Evolutionary conservation across 1,140 invertebrate species (phyloP).

Genomic region (Spodoptera frugiperda): DNA sequence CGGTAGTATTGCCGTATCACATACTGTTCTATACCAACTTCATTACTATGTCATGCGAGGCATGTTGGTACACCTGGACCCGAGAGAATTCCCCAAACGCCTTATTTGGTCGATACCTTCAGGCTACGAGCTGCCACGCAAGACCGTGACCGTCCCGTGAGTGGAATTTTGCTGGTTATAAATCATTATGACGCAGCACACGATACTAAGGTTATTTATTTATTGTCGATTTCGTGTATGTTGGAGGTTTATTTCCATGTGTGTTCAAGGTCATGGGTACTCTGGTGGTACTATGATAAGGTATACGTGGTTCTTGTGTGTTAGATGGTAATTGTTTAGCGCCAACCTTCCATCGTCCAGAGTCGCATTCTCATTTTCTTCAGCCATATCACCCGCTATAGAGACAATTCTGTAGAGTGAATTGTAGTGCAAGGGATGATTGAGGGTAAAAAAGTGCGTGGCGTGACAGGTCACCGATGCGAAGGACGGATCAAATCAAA

Average conservation of each 20-base stretch:
- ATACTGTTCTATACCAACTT: constrained; percentile 27
- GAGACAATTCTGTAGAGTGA: too few species aligned
- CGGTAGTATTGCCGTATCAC: neutral
- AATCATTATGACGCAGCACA: constrained; percentile 44
- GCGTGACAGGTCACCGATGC: too few species aligned
- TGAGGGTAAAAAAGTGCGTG: too few species aligned
- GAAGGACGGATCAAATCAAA: too few species aligned
- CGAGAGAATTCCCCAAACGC: constrained; percentile 38
- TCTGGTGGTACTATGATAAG: neutral
- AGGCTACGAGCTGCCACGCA: constrained; percentile 19
- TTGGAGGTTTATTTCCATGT: neutral
- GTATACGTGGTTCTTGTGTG: neutral
- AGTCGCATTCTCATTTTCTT: too few species aligned
- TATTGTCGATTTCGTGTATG: neutral
- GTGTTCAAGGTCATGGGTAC: neutral
- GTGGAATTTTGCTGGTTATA: constrained; percentile 52
- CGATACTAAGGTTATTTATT: constrained; percentile 28
- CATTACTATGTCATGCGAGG: constrained; percentile 40
- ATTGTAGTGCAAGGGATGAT: too few species aligned
- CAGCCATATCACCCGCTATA: too few species aligned
- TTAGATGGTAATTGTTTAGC: neutral
- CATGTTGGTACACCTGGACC: constrained; percentile 33
- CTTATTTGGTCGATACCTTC: constrained; percentile 45
- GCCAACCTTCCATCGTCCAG: too few species aligned
- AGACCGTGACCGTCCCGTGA: constrained; percentile 38